Base-by-base conservation (phyloP, 2,797 vertebrate species). In the Lophius americanus region DNA sequence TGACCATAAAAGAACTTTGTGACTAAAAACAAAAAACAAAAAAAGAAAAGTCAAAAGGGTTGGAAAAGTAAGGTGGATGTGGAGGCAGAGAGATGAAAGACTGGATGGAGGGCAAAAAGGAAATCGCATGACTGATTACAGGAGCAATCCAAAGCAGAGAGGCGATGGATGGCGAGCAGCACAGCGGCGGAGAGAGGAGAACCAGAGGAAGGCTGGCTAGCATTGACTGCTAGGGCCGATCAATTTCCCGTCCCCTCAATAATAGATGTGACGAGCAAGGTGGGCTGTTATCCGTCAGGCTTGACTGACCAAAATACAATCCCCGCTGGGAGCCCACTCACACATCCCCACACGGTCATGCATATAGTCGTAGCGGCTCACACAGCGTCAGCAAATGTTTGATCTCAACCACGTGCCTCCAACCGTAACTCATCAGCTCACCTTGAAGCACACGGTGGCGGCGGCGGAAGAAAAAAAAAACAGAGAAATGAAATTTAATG, bases 221-320 rank as follows among this genome's bases (percentile, higher is more conserved):
- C 79, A 64, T 78, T 81, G 81, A 37, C 81, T 54, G 75, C 84
- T 85, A 70, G 79, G 73, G 86, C 67, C 73, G 85, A 92, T 92
- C 90, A 91, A 89, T 92, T 91, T 89, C 85, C 80, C 39, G 46
- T 81, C 79, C 86, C 74, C 76, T 92, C 83, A 90, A 91, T 92
- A 92, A 93, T 91, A 89, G 89, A 92, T 92, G 85, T 87, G 90
- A 92, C 76, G 75, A 91, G 82, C 71, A 63, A 52, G 68, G 68
- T 47, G 81, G 78, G 75, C 78, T 83, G 85, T 85, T 91, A 88
- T 90, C 87, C 87, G 88, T 91, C 90, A 87, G 68, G 85, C 72
- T 81, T 87, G 82, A 85, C 80, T 68, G 75, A 84, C 85, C 60
- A 53, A 76, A 86, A 90, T 77, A 88, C 90, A 89, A 91, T 88